Conservation (phyloP, 2,888 invertebrate species). For the Protodeltote pygarga region DNA sequence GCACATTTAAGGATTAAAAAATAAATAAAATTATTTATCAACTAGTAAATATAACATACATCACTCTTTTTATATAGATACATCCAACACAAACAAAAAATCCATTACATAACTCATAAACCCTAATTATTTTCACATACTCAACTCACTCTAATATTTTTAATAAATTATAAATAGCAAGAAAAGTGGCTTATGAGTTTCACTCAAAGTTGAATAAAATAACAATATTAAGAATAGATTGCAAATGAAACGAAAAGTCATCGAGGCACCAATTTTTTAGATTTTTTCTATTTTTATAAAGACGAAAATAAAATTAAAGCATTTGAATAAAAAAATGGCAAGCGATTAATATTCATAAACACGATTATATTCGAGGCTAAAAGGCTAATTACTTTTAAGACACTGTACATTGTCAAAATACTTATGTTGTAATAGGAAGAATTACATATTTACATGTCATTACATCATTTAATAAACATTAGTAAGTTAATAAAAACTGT, state of each 20-base stretch:
- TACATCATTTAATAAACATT: constrained; percentile 49
- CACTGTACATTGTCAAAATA: constrained; percentile 61
- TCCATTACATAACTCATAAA: constrained; percentile 41
- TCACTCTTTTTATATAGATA: constrained; percentile 62
- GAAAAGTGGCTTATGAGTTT: constrained; percentile 77
- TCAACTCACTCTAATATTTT: constrained; percentile 48
- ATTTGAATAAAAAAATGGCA: constrained; percentile 65
- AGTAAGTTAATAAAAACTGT: constrained; percentile 8
- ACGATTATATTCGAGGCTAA: constrained; percentile 66
- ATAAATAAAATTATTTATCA: constrained; percentile 59
- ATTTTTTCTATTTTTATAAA: constrained; percentile 13
- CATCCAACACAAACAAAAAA: constrained; percentile 56
- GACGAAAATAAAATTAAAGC: constrained; percentile 47
- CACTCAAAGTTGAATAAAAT: constrained; percentile 65
- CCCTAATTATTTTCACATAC: constrained; percentile 40
- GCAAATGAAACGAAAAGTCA: constrained; percentile 21
- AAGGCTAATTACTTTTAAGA: constrained; percentile 49
- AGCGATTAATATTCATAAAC: constrained; percentile 59
- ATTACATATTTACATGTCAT: constrained; percentile 61
- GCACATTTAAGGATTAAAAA: constrained; percentile 45
- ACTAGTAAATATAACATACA: constrained; percentile 54
- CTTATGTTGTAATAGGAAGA: constrained; percentile 50
- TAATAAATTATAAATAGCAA: constrained; percentile 77
- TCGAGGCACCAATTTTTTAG: constrained; percentile 38
- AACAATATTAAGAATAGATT: constrained; percentile 33